Evolutionary conservation across 2,113 vertebrate genomes (phyloP).

Genomic region (Stictonetta naevosa): DNA sequence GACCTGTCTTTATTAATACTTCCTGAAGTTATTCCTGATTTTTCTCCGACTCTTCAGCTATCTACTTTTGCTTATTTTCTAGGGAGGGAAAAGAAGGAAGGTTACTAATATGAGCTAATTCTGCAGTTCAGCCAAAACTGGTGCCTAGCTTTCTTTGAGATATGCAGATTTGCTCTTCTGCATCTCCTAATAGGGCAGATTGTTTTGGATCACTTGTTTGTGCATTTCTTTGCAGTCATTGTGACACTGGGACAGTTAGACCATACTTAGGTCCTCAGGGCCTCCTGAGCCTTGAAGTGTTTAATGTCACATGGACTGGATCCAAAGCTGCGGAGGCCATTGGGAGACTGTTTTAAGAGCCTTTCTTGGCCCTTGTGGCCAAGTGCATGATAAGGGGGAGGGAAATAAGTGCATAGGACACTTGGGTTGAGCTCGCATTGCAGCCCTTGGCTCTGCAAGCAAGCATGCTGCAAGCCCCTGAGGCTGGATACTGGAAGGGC

Average conservation of each 20-base stretch:
- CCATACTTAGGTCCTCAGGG: not conserved
- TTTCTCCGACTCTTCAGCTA: not conserved
- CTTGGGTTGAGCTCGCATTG: not conserved
- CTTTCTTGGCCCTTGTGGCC: not conserved
- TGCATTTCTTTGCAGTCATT: not conserved
- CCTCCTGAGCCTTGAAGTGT: not conserved
- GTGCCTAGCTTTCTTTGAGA: not conserved
- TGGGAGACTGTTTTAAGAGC: not conserved
- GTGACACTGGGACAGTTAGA: not conserved
- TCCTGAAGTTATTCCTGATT: not conserved
- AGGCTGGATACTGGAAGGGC: not conserved
- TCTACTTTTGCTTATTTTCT: not conserved
- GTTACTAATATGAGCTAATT: not conserved
- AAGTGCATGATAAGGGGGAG: not conserved
- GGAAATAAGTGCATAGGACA: not conserved
- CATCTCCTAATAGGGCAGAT: not conserved
- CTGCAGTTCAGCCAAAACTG: not conserved
- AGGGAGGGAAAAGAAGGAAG: not conserved
- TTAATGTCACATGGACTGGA: rapidly evolving
- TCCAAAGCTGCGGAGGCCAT: rapidly evolving
- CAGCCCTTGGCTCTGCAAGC: not conserved
- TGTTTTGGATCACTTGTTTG: not conserved
- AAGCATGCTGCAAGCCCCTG: not conserved
- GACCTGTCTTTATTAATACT: not conserved
- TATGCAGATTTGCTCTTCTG: not conserved